Base-by-base conservation (phyloP, 1,140 invertebrate species). In the Drosophila azteca region DNA sequence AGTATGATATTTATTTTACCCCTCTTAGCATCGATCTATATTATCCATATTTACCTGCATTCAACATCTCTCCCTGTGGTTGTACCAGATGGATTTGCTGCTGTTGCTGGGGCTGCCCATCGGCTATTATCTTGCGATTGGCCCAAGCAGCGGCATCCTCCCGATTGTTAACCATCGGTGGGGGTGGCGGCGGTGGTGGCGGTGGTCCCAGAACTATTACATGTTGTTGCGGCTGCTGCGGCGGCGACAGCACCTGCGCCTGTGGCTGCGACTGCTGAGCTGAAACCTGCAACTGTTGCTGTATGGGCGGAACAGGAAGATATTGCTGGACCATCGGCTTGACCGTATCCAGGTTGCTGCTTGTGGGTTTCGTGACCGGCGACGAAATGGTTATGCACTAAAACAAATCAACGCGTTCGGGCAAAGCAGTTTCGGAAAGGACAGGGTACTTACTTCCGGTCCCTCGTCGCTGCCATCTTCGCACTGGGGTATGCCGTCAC, bases 401-500 rank as follows among this genome's bases (percentile, higher is more conserved):
- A 41, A 74, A 77, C 55, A 46, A 48, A 39, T 48, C 45, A 70
- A 54, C 22, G 48, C 17, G 35, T 44, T 7, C n/a, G 9, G n/a
- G 22, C 15, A 44, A 9, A 13, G 35, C 4, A 13, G 35, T 5
- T 39, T 13, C 13, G 35, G 11, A 3, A 31, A 3, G 15, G 5
- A 26, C 35, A 11, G 43, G 22, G 17, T 1, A 90, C 89, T 85
- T 58, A 97, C 93, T 91, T 97, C 96, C 11, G 94, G 93, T 50
- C 95, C 96, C 92, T 98, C 97, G 87, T 98, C 97, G 90, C 96
- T 97, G 62, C 95, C 97, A 93, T 99, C 98, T 3, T 95, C 93
- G 92, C 98, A 99, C 91, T 99, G 97, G 9, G 96, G 95, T 60
- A 98, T 97, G 29, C 97, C 97, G 93, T 99, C 97, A 89, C 98